Conservation (phyloP, 2,888 invertebrate species). For the Anaspis maculata region DNA sequence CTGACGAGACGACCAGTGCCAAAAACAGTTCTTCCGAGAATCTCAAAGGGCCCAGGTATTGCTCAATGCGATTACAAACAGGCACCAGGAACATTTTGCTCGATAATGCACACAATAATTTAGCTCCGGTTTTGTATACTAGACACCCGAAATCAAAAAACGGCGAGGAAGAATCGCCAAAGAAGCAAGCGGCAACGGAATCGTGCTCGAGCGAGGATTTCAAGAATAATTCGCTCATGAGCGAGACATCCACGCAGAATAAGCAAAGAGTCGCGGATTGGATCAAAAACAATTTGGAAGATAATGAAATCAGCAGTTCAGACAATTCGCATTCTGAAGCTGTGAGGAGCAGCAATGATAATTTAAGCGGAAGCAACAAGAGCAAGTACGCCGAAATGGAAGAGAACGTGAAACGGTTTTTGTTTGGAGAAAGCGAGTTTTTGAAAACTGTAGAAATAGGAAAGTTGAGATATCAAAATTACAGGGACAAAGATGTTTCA, state of each 20-base stretch:
- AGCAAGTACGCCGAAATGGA: slow-evolving; percentile 61
- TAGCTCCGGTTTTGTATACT: slow-evolving; percentile 66
- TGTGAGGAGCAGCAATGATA: slow-evolving; percentile 29
- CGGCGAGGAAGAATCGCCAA: slow-evolving; percentile 10
- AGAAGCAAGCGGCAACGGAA: slow-evolving; percentile 16
- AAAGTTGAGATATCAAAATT: slow-evolving; percentile 32
- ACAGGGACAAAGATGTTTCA: slow-evolving; percentile 12
- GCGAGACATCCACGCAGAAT: slow-evolving; percentile 29
- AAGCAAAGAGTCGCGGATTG: slow-evolving; percentile 58
- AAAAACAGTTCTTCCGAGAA: slow-evolving; percentile 21
- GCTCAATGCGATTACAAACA: slow-evolving; percentile 66
- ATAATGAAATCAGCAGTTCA: slow-evolving; percentile 45
- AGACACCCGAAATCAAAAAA: slow-evolving; percentile 34
- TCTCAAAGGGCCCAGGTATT: slow-evolving; percentile 58
- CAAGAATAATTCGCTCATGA: slow-evolving; percentile 19
- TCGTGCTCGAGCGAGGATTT: slow-evolving; percentile 22
- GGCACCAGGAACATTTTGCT: slow-evolving; percentile 73
- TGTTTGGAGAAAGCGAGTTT: slow-evolving; percentile 44
- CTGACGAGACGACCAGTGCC: slow-evolving; percentile 20
- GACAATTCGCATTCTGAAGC: slow-evolving; percentile 32
- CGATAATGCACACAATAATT: slow-evolving; percentile 66
- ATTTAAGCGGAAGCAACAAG: slow-evolving; percentile 39
- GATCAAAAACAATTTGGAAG: slow-evolving; percentile 56
- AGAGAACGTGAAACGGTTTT: slow-evolving; percentile 67
- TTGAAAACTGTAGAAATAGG: slow-evolving; percentile 35